These are phyloP conservation scores for Ahaetulla prasina DNA, from an alignment of 2,113 vertebrate genomes.

Conservation along the genomic window DNA sequence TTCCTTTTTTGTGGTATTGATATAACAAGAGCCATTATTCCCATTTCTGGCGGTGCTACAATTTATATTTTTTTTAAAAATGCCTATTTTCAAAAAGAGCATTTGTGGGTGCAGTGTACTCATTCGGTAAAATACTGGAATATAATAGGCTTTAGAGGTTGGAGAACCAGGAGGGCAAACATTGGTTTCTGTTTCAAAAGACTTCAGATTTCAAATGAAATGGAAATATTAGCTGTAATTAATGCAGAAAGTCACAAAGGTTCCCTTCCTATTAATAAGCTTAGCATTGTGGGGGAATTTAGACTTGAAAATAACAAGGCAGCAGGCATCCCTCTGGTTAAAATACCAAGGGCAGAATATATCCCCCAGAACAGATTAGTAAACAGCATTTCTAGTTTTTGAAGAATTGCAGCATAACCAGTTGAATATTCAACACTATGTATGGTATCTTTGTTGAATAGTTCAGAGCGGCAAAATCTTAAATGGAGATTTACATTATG, in stretches of 20 bases:
- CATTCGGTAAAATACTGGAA: background rate
- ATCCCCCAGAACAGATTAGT: background rate
- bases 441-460: background rate
- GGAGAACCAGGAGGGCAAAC: background rate
- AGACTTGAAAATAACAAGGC: background rate
- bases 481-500: background rate
- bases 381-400: background rate
- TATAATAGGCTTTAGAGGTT: background rate
- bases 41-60: slow-evolving; percentile 16
- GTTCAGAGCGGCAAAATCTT: background rate
- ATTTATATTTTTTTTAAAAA: background rate
- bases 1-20: background rate
- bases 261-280: background rate
- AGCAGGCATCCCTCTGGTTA: background rate
- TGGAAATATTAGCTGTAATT: background rate
- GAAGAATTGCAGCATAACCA: background rate
- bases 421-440: background rate
- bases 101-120: background rate
- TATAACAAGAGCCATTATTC: slow-evolving; percentile 25
- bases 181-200: background rate
- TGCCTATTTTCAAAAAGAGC: slow-evolving; percentile 21
- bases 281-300: background rate
- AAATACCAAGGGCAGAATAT: background rate
- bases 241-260: background rate
- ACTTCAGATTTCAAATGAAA: background rate